Conservation (phyloP, 2,797 vertebrate species). For the Monodelphis domestica region DNA sequence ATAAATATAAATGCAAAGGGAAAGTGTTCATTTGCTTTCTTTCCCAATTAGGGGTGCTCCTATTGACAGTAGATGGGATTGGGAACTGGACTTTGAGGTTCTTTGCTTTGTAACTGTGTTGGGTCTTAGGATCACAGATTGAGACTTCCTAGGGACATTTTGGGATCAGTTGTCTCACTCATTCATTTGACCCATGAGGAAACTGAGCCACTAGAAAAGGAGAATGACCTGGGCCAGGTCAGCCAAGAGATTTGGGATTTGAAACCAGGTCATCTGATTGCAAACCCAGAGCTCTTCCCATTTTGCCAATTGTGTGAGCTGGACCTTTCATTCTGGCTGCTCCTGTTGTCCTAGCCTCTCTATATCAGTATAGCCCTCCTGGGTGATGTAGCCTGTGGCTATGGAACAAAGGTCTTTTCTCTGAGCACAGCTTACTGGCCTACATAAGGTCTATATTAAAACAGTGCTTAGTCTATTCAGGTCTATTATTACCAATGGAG, state of each 20-base stretch:
- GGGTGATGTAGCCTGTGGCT: not conserved
- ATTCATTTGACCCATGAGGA: not conserved
- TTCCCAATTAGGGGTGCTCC: not conserved
- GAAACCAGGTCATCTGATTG: not conserved
- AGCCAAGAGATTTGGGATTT: not conserved
- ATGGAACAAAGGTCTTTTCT: not conserved
- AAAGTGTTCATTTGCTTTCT: constrained; percentile 40
- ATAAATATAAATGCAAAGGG: constrained; percentile 34
- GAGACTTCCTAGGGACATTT: not conserved
- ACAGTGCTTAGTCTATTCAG: not conserved
- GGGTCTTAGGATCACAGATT: not conserved
- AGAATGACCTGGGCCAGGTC: not conserved
- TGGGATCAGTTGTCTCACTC: too few species aligned
- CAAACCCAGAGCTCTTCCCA: constrained; percentile 32
- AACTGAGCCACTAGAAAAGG: not conserved
- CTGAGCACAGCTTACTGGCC: not conserved
- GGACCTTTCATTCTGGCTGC: not conserved
- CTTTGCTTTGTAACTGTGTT: not conserved
- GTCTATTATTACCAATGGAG: not conserved
- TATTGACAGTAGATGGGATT: not conserved
- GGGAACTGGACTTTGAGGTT: not conserved
- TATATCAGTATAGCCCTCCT: not conserved
- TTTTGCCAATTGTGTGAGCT: not conserved
- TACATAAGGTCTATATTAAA: not conserved
- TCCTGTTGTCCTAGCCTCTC: not conserved